phyloP scores from a whole-genome alignment of 2,797 vertebrate species.

The Antennarius maculatus region DNA sequence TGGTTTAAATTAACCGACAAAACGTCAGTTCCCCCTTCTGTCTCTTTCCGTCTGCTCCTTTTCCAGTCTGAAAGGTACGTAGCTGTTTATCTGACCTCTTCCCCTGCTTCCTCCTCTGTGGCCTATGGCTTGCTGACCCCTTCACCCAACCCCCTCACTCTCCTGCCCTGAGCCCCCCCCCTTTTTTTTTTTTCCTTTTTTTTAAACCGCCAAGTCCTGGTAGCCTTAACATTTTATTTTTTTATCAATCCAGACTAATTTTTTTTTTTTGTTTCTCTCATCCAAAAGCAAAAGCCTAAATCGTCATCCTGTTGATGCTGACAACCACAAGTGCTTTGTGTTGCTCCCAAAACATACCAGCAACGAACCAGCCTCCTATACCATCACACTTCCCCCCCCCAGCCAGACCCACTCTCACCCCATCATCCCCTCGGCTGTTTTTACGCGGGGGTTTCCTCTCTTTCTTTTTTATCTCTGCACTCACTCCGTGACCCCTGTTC shows the following conservation, averaged over 20 bases:
- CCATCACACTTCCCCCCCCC: slow-evolving; percentile 47
- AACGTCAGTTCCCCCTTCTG: slow-evolving; percentile 9
- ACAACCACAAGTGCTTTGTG: slow-evolving; percentile 69
- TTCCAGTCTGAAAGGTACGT: slow-evolving; percentile 69
- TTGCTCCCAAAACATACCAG: slow-evolving; percentile 66
- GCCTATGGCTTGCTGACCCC: slow-evolving; percentile 83
- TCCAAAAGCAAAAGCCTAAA: slow-evolving; percentile 59
- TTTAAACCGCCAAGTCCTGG: slow-evolving; percentile 37
- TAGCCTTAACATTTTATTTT: slow-evolving; percentile 15
- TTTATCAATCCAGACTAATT: slow-evolving; percentile 44
- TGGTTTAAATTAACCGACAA: slow-evolving; percentile 22
- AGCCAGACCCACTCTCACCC: slow-evolving; percentile 69
- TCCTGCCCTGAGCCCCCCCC: slow-evolving; percentile 35
- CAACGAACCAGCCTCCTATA: slow-evolving; percentile 30
- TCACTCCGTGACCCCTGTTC: slow-evolving; percentile 85
- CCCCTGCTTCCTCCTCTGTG: slow-evolving; percentile 75
- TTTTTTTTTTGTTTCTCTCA: slow-evolving; percentile 40
- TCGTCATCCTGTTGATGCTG: slow-evolving; percentile 67
- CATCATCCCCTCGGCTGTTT: slow-evolving; percentile 77
- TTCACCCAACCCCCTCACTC: slow-evolving; percentile 58
- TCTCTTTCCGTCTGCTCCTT: slow-evolving; percentile 49
- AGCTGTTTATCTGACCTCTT: slow-evolving; percentile 83
- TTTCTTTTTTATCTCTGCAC: slow-evolving; percentile 79
- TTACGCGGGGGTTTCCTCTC: slow-evolving; percentile 79
- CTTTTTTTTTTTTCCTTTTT: slow-evolving; percentile 15